Base-by-base conservation (phyloP, 1,140 invertebrate species). In the Magallana gigas region DNA sequence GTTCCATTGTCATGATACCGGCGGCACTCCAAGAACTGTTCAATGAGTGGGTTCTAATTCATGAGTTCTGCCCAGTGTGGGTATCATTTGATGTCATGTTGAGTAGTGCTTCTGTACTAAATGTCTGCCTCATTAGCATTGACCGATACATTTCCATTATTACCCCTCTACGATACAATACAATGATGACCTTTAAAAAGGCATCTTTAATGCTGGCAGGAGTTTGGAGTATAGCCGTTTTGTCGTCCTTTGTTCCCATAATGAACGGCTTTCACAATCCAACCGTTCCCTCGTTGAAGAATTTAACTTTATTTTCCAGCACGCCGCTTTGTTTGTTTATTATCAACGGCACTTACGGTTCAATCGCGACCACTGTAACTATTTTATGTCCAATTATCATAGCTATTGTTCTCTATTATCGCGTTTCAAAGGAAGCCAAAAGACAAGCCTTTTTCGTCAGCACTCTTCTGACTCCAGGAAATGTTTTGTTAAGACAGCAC, bases 61-160 rank as follows among this genome's bases (percentile, higher is more conserved):
- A 97, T 86, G 96, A 97, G 92, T 99, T 99, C 95, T 99, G 99
- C 96, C 98, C 99, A 95, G 98, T 98, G 57, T 99, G 98, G 98
- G 97, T 99, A 87, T 98, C 98, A 57, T 99, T 99, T 95, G 99
- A 99, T 95, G 98, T 99, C 91, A 99, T 99, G 97, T 99, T 98
- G 95, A 99, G 97, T 91, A 99, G 98, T 81, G 98, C 99, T 57
- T 99, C 98, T 86, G 99, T 99, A 91, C 96, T 99, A 86, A 99
- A 99, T 95, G 96, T 99, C 85, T 99, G 98, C 95, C 98, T 98
- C 88, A 99, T 99, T 94, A 99, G 98, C 83, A 96, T 99, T 90
- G 99, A 99, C 95, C 96, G 98, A 48, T 99, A 99, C 95, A 98
- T 99, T 91, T 98, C 99, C 95, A 99, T 99, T 94, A 99, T 99